Evolutionary conservation across 2,797 vertebrate genomes (phyloP), one percentile per base, ranked within the genome.

Genomic region (Alosa sapidissima): DNA sequence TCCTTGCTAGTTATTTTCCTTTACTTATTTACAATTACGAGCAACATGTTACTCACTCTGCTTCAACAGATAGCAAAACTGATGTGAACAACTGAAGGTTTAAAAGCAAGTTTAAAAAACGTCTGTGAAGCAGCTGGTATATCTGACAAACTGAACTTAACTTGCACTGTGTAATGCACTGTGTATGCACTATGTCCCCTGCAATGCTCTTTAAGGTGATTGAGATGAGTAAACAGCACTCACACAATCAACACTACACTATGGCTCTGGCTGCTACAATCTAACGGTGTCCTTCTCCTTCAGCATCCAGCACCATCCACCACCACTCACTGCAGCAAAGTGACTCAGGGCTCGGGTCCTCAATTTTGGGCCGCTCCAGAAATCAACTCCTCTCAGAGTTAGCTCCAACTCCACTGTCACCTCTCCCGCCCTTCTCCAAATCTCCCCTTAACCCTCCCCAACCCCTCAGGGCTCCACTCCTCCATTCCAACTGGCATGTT

Each of bases 391-490:
- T 16, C 65, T 68, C 10, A 68, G 62, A 68, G 24, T 68, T 11
- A 36, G 65, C 65, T 68, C 14, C 68, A 75, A 33, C 33, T 75
- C 68, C 14, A 16, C 33, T 1, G 14, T 33, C 36, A 45, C 68
- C 36, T 75, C 68, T 6, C 33, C 9, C 68, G 1, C 16, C 68
- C 68, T 13, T 72, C 28, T 36, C 68, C 68, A 72, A 72, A 72
- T 72, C 36, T 75, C 68, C 68, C 33, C 11, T 75, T 75, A 45
- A 75, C 68, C 68, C 65, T 24, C 9, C 65, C 28, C 65, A 68
- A 36, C 65, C 36, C 68, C 68, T 45, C 36, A 45, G 68, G 36
- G 36, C 33, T 75, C 24, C 28, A 28, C 2, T 10, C 16, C 33
- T 16, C 33, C 14, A 16, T 41, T 72, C 68, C 68, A 75, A 75